Evolutionary conservation across 2,888 invertebrate genomes (phyloP), one percentile per base, ranked within the genome.

Genomic region (Uloborus plumipes): DNA sequence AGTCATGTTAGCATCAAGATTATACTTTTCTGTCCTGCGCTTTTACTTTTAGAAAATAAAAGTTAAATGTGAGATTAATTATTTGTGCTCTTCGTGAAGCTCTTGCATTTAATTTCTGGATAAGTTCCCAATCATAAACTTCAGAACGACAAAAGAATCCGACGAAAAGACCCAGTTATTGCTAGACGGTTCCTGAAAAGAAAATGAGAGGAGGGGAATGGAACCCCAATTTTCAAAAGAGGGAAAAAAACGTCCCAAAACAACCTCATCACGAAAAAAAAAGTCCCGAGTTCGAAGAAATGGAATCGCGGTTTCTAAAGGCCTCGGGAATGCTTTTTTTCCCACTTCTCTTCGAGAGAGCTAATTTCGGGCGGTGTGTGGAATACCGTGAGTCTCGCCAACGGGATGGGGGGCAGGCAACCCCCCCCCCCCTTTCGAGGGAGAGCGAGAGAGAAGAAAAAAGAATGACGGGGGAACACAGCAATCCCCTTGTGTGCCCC

Each of bases 301-400:
- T 77, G 66, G 59, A 71, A 67, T 59, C 69, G 79, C 20, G 31
- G 49, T 76, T 14, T 51, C 66, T 50, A 49, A 20, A 59, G 71
- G 26, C 31, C 39, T 39, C 9, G 59, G 61, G 55, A 50, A 67
- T 70, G 50, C 55, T 78, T 77, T 78, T 14, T 31, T 15, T 62
- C 39, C 39, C 70, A 51, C 67, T 62, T 70, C 59, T 64, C 18
- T 49, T 26, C 16, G 55, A 74, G 80, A 74, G 80, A 80, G 80
- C 80, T 81, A 81, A 81, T 81, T 81, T 70, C 73, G 74, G 64
- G 74, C 70, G 50, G n/a, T 65, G 49, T 50, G 65, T 18, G 18
- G 22, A 39, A 65, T 18, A 31, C 65, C 50, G 15, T 14, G 18
- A 47, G 55, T 20, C 65, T 65, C 65, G 39, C 65, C 65, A 20